These are phyloP conservation scores for Hypomesus transpacificus DNA, from an alignment of 2,113 vertebrate species.

Conservation along the genomic window DNA sequence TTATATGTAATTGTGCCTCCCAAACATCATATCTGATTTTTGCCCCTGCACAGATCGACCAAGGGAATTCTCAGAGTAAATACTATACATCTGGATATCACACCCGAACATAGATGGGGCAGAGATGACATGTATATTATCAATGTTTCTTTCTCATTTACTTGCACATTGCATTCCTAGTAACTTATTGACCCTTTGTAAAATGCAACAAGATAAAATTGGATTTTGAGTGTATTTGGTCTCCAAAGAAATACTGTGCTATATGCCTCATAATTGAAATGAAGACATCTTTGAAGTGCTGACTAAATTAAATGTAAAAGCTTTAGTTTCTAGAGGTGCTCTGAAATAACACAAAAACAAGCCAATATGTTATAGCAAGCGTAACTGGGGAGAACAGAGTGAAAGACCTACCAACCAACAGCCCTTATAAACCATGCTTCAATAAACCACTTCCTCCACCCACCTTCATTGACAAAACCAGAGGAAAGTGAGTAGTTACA, in stretches of 20 bases:
- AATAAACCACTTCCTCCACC: constrained; percentile 80
- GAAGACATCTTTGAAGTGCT: background rate
- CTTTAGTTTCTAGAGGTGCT: constrained; percentile 25
- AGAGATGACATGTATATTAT: no score
- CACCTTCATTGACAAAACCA: constrained; percentile 77
- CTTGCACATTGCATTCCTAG: no score
- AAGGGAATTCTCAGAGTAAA: no score
- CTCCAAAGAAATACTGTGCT: background rate
- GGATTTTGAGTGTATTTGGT: background rate
- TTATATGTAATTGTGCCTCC: no score
- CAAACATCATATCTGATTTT: no score
- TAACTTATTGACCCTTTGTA: background rate
- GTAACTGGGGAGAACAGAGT: constrained; percentile 45
- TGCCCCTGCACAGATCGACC: no score
- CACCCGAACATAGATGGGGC: no score
- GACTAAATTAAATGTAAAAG: constrained; percentile 5
- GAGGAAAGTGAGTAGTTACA: constrained; percentile 85
- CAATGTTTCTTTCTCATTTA: no score
- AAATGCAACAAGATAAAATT: background rate
- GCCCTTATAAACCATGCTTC: constrained; percentile 73
- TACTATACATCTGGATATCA: no score
- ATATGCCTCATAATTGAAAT: constrained; percentile 3
- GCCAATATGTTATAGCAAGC: constrained; percentile 61
- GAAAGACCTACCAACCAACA: constrained; percentile 67
- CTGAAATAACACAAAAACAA: constrained; percentile 31